A percentile compares a stretch with the other conserved stretches of the same genome.
Evolutionary conservation across 2,797 vertebrate species (phyloP).

Genomic region (Podarcis siculus): DNA sequence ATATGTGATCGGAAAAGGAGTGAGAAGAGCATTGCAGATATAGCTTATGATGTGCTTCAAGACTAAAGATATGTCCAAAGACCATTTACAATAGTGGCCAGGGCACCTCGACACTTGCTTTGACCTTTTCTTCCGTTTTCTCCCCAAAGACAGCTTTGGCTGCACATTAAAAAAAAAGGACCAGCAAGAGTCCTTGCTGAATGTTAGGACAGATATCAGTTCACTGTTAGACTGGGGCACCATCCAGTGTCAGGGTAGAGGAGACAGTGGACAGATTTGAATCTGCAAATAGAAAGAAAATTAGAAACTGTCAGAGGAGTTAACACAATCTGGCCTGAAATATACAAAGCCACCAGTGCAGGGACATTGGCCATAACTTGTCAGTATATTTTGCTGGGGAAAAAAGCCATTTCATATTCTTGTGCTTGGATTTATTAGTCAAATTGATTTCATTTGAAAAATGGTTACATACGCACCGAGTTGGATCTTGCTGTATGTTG

Average conservation of each 20-base stretch:
- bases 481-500: slow-evolving; percentile 90
- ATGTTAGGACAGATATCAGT: slow-evolving; percentile 25
- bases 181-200: neutral
- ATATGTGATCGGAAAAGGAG: neutral
- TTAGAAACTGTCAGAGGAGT: neutral
- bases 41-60: neutral
- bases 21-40: neutral
- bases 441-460: neutral
- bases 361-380: neutral
- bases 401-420: neutral
- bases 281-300: slow-evolving; percentile 77
- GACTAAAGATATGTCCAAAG: slow-evolving; percentile 18
- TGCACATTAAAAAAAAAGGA: neutral
- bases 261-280: slow-evolving; percentile 92
- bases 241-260: slow-evolving; percentile 91
- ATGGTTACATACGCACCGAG: slow-evolving; percentile 79
- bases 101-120: neutral
- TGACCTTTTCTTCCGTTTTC: neutral
- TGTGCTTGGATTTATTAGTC: slow-evolving; percentile 10
- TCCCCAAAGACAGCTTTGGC: neutral
- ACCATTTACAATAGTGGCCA: slow-evolving; percentile 17
- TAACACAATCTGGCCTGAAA: neutral
- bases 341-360: neutral
- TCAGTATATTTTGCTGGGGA: neutral
- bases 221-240: slow-evolving; percentile 81